phyloP scores from a whole-genome alignment of 2,113 vertebrate genomes.

The Pardalotus punctatus region DNA sequence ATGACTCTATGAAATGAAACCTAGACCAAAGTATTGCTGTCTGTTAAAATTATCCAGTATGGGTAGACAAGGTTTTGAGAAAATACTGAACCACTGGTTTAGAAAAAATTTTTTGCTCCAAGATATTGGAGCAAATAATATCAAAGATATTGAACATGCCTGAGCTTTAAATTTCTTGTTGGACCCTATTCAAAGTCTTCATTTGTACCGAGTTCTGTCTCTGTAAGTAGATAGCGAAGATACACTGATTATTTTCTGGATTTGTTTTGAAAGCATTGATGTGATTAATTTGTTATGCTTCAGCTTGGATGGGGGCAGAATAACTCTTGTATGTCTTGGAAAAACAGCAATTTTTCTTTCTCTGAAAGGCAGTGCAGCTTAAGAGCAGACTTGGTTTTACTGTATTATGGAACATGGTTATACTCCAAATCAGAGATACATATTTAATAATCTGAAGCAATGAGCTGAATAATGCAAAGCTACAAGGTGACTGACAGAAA shows the following conservation, averaged over 20 bases:
- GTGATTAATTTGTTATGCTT: conserved; percentile 42
- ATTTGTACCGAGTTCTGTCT: background rate
- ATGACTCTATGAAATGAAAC: background rate
- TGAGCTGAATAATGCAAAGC: background rate
- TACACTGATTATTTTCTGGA: background rate
- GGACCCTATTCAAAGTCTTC: background rate
- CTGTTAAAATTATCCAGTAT: background rate
- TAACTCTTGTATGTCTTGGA: background rate
- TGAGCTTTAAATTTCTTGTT: background rate
- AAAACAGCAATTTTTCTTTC: background rate
- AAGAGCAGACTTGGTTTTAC: background rate
- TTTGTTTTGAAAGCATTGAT: conserved; percentile 3
- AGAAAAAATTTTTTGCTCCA: background rate
- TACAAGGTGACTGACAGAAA: background rate
- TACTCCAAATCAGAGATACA: background rate
- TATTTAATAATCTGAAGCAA: background rate
- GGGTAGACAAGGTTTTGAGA: background rate
- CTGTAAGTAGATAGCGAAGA: background rate
- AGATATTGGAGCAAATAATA: no score
- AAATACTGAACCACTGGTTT: background rate
- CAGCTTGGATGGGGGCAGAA: background rate
- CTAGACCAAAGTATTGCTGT: background rate
- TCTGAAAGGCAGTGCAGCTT: background rate
- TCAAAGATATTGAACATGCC: background rate
- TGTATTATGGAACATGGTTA: background rate